These are phyloP conservation scores for Sphaeridia pumilis DNA, from an alignment of 2,888 invertebrate species.

Conservation along the genomic window DNA sequence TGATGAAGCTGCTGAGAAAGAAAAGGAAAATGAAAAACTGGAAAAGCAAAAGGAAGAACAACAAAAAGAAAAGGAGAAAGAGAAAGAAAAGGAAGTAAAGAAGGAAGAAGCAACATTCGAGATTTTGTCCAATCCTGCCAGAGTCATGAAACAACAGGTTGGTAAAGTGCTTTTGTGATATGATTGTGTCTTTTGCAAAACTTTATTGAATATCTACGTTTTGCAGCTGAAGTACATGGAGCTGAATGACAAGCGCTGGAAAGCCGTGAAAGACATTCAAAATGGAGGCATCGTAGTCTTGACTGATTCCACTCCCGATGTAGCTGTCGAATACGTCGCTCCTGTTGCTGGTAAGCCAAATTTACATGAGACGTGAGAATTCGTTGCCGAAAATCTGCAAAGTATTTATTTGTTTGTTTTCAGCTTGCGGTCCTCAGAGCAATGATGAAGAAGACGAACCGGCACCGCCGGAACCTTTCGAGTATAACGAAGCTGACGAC, in stretches of 20 bases:
- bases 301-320: slow-evolving; percentile 64
- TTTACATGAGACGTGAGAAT: background rate
- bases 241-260: slow-evolving; percentile 69
- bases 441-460: slow-evolving; percentile 88
- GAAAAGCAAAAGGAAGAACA: slow-evolving; percentile 43
- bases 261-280: slow-evolving; percentile 77
- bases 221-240: slow-evolving; percentile 50
- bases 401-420: slow-evolving; percentile 34
- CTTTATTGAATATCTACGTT: background rate
- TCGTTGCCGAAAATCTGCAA: background rate
- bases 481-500: slow-evolving; percentile 62
- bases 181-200: background rate
- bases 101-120: slow-evolving; percentile 72
- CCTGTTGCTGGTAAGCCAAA: slow-evolving; percentile 57
- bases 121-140: slow-evolving; percentile 84
- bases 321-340: slow-evolving; percentile 76
- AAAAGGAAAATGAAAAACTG: slow-evolving; percentile 40
- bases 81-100: slow-evolving; percentile 51
- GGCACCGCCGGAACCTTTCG: slow-evolving; percentile 94
- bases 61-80: slow-evolving; percentile 40
- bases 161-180: no score
- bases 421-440: slow-evolving; percentile 57
- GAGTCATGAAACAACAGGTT: slow-evolving; percentile 80
- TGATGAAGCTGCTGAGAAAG: slow-evolving; percentile 42
- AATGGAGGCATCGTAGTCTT: slow-evolving; percentile 96